Base-by-base conservation (phyloP, 2,797 vertebrate species). In the Lateolabrax maculatus region DNA sequence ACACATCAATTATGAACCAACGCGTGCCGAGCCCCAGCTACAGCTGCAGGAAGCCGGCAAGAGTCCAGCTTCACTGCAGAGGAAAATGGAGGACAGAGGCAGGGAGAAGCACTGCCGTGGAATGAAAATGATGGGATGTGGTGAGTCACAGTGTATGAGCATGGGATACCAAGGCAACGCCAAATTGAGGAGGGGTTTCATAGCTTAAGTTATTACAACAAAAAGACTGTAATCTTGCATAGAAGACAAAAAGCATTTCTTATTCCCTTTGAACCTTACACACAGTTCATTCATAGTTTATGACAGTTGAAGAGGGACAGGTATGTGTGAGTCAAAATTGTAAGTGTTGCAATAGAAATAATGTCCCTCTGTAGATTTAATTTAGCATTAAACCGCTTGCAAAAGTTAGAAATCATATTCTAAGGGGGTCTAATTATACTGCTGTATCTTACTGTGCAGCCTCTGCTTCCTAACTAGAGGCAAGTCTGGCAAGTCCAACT, bases 1-100 rank as follows among this genome's bases (percentile, higher is more conserved):
- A 52, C 41, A 41, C 65, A 77, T 85, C 81, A 74, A 64, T 84
- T 79, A 84, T 68, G 44, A 70, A 88, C 29, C 31, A 21, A 5
- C 0, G 2, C 72, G 52, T 48, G 73, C 69, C 65, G 79, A 43
- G 61, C n/a, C 34, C 1, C n/a, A 27, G 56, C 25, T 36, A 25
- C 48, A 46, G 31, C 71, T 27, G 56, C 72, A 43, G 43, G 53
- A 66, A 49, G 39, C 25, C 66, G 27, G 5, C 5, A 3, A 64
- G 65, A 56, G 58, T 58, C 43, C 51, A 71, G 49, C 48, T n/a
- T 62, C 46, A 29, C 68, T 34, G n/a, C 39, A 57, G 70, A 58
- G 71, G 57, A 48, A 25, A 27, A 58, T 3, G 19, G 25, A 48
- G 19, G 13, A 6, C 61, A 11, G 46, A 60, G 29, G 49, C 18